These are phyloP conservation scores for Adelges cooleyi DNA, from an alignment of 1,140 invertebrate genomes.

Conservation along the genomic window DNA sequence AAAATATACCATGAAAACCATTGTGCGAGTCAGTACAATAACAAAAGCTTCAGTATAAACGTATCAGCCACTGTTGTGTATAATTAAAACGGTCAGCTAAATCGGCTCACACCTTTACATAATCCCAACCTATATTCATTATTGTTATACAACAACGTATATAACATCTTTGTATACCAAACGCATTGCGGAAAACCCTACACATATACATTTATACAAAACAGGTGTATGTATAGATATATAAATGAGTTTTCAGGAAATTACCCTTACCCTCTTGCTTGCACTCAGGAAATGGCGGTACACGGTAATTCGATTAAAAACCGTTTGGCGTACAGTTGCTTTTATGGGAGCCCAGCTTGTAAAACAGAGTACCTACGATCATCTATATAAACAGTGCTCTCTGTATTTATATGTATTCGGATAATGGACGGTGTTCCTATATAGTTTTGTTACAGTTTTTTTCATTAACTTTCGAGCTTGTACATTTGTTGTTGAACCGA, in stretches of 20 bases:
- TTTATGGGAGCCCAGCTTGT: slow-evolving; percentile 11
- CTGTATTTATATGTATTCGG: not conserved
- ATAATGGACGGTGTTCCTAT: not conserved
- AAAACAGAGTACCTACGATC: slow-evolving; percentile 19
- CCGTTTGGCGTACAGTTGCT: slow-evolving; percentile 14
- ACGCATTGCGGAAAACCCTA: slow-evolving; percentile 8
- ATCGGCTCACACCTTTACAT: not conserved
- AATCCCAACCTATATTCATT: too few relatives aligned
- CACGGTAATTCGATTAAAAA: slow-evolving; percentile 28
- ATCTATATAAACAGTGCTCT: too few relatives aligned
- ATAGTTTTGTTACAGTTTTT: not conserved
- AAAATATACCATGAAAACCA: too few relatives aligned
- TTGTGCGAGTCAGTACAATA: too few relatives aligned
- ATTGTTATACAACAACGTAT: not conserved
- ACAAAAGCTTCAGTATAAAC: too few relatives aligned
- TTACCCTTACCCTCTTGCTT: not conserved
- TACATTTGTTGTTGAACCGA: slow-evolving; percentile 13
- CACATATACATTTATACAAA: not conserved
- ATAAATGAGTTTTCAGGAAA: slow-evolving; percentile 15
- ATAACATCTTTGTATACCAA: not conserved
- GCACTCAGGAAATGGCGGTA: slow-evolving; percentile 23
- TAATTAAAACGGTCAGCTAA: slow-evolving; percentile 17
- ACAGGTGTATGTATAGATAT: slow-evolving; percentile 5
- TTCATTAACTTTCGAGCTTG: not conserved
- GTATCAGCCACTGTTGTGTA: too few relatives aligned